Evolutionary conservation across 1,140 invertebrate species (phyloP).

Genomic region (Drosophila melanogaster): DNA sequence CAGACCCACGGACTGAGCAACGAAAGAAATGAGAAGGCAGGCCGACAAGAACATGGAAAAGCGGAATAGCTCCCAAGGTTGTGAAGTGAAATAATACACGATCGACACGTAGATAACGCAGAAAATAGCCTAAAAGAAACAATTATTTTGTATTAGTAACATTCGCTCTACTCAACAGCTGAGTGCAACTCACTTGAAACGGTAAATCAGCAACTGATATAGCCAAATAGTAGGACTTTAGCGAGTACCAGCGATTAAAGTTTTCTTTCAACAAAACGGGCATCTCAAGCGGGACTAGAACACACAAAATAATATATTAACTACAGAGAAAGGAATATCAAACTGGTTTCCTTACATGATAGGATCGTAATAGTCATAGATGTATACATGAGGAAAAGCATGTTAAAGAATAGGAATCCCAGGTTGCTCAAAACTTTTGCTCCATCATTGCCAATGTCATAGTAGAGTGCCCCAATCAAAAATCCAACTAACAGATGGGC

Average conservation of each 20-base stretch:
- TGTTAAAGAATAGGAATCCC: slow-evolving; percentile 98
- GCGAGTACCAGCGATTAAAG: slow-evolving; percentile 98
- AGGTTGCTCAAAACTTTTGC: slow-evolving; percentile 98
- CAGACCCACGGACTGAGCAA: slow-evolving; percentile 97
- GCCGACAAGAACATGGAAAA: slow-evolving; percentile 96
- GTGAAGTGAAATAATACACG: slow-evolving; percentile 97
- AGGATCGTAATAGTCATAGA: slow-evolving; percentile 99
- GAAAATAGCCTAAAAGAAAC: slow-evolving; percentile 90
- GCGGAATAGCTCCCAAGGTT: slow-evolving; percentile 92
- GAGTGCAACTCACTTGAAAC: slow-evolving; percentile 91
- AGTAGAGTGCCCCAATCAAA: slow-evolving; percentile 96
- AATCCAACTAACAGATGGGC: slow-evolving; percentile 96
- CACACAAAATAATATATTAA: slow-evolving; percentile 50
- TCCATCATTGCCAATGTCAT: slow-evolving; percentile 96
- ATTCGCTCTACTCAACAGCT: too few species aligned
- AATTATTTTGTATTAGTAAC: background rate
- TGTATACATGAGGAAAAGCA: slow-evolving; percentile 99
- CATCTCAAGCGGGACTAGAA: slow-evolving; percentile 96
- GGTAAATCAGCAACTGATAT: slow-evolving; percentile 98
- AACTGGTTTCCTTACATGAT: slow-evolving; percentile 90
- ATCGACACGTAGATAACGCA: slow-evolving; percentile 96
- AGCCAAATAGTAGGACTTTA: slow-evolving; percentile 97
- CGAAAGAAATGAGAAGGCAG: slow-evolving; percentile 96
- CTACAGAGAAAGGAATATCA: background rate
- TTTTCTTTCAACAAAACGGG: slow-evolving; percentile 97